phyloP scores from a whole-genome alignment of 2,888 invertebrate genomes.

The Therioaphis trifolii region DNA sequence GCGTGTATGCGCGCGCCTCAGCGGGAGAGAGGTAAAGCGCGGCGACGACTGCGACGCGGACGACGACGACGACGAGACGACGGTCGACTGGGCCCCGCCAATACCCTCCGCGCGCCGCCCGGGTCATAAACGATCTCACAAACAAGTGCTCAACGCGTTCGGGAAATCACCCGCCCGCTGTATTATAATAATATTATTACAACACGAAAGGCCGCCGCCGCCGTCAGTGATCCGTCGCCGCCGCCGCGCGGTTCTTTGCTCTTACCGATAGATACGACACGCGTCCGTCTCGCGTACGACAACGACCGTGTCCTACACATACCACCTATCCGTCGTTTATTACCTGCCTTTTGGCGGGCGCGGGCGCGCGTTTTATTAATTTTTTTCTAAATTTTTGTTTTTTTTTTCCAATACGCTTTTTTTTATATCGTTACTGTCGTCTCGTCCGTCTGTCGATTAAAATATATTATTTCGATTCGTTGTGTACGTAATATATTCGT shows the following conservation, averaged over 20 bases:
- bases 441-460: no score
- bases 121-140: conserved; percentile 63
- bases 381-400: neutral
- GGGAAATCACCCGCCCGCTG: conserved; percentile 65
- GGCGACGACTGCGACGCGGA: conserved; percentile 70
- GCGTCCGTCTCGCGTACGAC: neutral
- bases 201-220: conserved; percentile 59
- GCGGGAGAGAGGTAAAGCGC: conserved; percentile 68
- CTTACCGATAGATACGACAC: neutral
- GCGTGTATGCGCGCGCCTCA: conserved; percentile 19
- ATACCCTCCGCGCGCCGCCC: conserved; percentile 68
- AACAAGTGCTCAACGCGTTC: conserved; percentile 57
- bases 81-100: conserved; percentile 68
- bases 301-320: no score
- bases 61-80: conserved; percentile 68
- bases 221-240: conserved; percentile 36
- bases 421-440: neutral
- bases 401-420: neutral
- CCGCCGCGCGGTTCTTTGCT: conserved; percentile 31
- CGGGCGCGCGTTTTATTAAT: neutral
- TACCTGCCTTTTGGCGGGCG: no score
- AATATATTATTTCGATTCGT: no score
- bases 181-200: conserved; percentile 21
- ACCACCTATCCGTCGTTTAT: no score
- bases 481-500: no score